These are phyloP conservation scores for Acrocephalus scirpaceus DNA, from an alignment of 2,797 vertebrate genomes.

Conservation along the genomic window DNA sequence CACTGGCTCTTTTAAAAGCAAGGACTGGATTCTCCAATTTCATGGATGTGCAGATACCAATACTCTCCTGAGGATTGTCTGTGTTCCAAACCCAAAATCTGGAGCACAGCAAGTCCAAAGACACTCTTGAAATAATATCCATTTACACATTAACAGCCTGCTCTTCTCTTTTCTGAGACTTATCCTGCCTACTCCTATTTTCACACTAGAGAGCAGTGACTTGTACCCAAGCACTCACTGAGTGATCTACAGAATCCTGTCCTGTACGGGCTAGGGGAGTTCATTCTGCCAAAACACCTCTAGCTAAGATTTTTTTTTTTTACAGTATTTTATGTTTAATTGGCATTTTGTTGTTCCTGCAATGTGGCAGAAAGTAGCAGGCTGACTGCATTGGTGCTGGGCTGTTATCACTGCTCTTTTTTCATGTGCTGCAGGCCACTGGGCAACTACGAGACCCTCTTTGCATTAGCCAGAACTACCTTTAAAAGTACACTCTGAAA, in stretches of 20 bases:
- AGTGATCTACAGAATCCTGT: not conserved
- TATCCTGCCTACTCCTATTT: not conserved
- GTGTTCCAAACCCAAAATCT: conserved; percentile 35
- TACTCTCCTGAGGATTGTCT: conserved; percentile 42
- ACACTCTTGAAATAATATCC: conserved; percentile 27
- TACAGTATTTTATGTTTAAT: not conserved
- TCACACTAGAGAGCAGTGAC: not conserved
- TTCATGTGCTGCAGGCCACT: not conserved
- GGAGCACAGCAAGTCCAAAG: conserved; percentile 34
- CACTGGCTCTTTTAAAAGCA: conserved; percentile 23
- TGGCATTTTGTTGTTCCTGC: not conserved
- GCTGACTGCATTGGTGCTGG: not conserved
- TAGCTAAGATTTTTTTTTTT: not conserved
- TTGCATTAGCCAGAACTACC: not conserved
- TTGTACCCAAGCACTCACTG: not conserved
- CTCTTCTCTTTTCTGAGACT: not conserved
- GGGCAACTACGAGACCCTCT: not conserved
- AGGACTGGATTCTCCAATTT: conserved; percentile 43
- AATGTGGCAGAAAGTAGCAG: not conserved
- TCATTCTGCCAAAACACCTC: not conserved
- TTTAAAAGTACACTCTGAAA: not conserved
- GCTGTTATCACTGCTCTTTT: not conserved
- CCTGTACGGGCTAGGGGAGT: not conserved
- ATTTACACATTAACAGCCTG: conserved; percentile 24
- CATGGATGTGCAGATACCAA: conserved; percentile 53